A percentile compares a stretch with the other conserved stretches of the same genome.
Evolutionary conservation across 2,797 vertebrate species (phyloP).

Genomic region (Masticophis lateralis): DNA sequence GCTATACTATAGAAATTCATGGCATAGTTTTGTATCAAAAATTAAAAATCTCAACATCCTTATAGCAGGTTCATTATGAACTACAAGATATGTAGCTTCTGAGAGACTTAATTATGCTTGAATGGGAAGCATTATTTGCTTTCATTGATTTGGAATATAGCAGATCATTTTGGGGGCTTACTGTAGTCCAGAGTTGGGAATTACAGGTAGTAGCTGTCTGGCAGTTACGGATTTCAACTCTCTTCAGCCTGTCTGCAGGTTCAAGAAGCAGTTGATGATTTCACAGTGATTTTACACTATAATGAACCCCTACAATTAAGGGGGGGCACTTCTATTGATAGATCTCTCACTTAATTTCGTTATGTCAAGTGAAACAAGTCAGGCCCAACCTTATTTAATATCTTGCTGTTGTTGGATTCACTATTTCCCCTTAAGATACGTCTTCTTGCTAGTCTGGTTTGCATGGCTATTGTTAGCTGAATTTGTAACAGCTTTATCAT

Average conservation of each 20-base stretch:
- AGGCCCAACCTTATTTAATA: not conserved
- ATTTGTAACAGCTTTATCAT: not conserved
- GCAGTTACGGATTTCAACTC: not conserved
- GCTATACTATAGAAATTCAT: not conserved
- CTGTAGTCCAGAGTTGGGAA: not conserved
- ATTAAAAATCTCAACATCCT: not conserved
- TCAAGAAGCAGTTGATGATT: not conserved
- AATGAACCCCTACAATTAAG: not conserved
- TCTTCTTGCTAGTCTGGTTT: not conserved
- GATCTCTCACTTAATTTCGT: not conserved
- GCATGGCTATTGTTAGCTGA: not conserved
- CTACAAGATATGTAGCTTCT: not conserved
- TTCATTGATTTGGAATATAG: not conserved
- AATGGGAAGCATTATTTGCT: not conserved
- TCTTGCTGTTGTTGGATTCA: not conserved
- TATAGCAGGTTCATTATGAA: not conserved
- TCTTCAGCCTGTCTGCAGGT: not conserved
- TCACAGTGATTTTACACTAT: not conserved
- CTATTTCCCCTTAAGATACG: not conserved
- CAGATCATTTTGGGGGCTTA: not conserved
- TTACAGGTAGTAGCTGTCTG: not conserved
- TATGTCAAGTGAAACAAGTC: not conserved
- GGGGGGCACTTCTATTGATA: not conserved
- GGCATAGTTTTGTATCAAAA: not conserved
- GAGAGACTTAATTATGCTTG: not conserved